These are phyloP conservation scores for Drosophila truncata DNA, from an alignment of 1,140 invertebrate species.

Conservation along the genomic window DNA sequence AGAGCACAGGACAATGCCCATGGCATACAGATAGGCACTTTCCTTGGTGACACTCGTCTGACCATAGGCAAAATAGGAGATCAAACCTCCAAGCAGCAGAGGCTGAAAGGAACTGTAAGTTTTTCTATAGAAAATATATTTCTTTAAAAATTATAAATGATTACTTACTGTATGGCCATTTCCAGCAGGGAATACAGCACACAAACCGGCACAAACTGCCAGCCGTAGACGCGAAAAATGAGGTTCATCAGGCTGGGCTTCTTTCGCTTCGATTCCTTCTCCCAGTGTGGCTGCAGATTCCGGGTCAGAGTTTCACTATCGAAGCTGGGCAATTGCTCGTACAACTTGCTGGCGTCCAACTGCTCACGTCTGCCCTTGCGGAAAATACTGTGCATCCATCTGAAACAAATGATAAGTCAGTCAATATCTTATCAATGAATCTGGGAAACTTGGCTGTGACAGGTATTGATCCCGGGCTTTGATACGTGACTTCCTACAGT, in stretches of 20 bases:
- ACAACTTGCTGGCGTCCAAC: slow-evolving; percentile 85
- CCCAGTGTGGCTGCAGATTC: slow-evolving; percentile 87
- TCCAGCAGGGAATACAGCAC: slow-evolving; percentile 63
- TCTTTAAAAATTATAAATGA: fast-evolving
- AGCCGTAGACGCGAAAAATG: slow-evolving; percentile 87
- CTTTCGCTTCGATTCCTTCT: slow-evolving; percentile 85
- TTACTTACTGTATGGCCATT: slow-evolving; percentile 69
- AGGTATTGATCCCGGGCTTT: slow-evolving; percentile 16
- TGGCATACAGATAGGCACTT: slow-evolving; percentile 87
- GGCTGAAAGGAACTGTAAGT: slow-evolving; percentile 87
- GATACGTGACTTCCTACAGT: slow-evolving; percentile 46
- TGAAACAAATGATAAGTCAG: slow-evolving; percentile 37
- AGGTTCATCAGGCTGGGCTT: slow-evolving; percentile 86
- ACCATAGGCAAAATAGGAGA: slow-evolving; percentile 87
- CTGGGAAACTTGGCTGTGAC: slow-evolving; percentile 19
- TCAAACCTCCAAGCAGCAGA: slow-evolving; percentile 88
- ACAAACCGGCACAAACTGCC: slow-evolving; percentile 71
- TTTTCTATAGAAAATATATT: background rate
- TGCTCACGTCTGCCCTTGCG: slow-evolving; percentile 80
- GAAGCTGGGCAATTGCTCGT: slow-evolving; percentile 84
- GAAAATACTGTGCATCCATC: slow-evolving; percentile 84
- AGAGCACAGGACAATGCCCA: slow-evolving; percentile 87
- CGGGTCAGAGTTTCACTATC: slow-evolving; percentile 84
- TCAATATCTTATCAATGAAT: slow-evolving; percentile 50
- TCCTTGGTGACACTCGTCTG: slow-evolving; percentile 77